Evolutionary conservation across 2,888 invertebrate species (phyloP), one percentile per base, ranked within the genome.

Genomic region (Dryadula phaetusa): DNA sequence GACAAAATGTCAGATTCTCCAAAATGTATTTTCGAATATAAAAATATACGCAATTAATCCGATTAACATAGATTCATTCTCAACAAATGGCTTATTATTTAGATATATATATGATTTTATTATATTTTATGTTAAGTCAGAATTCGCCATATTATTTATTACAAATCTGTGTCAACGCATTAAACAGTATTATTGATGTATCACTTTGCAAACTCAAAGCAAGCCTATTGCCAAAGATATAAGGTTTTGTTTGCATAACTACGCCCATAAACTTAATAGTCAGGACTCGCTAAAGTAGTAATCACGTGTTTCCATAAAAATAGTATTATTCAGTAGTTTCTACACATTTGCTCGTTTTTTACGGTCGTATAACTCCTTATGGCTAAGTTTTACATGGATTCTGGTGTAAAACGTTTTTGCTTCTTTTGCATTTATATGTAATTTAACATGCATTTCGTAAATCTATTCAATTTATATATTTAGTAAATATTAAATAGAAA

Each of bases 241-340:
- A 64, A 54, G 44, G 46, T 56, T 44, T 34, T 54, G 46, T 44
- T 44, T 56, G 8, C 16, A 3, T 34, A 16, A 53, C 3, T 3
- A 10, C 16, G 12, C 4, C 12, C 4, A 10, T 34, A 25, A 61
- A 46, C 79, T 81, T 83, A 82, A 85, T 83, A 79, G 80, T 66
- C 70, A 32, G 70, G 71, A 72, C 75, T 73, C 71, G 77, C 79
- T 79, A 79, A 32, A 82, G 75, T 72, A 77, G 72, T 76, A 74
- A 67, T 78, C 71, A 76, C 74, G 74, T 76, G 76, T 83, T 64
- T 40, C 56, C 61, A 79, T 84, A 82, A 77, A 77, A 66, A 70
- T 61, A 49, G 61, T 64, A 67, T 79, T 80, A 78, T 81, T 77
- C 76, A 75, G 72, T 72, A 71, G 70, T 67, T 72, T 74, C 62